phyloP scores from a whole-genome alignment of 1,140 invertebrate genomes.

The Aleiodes sp. region DNA sequence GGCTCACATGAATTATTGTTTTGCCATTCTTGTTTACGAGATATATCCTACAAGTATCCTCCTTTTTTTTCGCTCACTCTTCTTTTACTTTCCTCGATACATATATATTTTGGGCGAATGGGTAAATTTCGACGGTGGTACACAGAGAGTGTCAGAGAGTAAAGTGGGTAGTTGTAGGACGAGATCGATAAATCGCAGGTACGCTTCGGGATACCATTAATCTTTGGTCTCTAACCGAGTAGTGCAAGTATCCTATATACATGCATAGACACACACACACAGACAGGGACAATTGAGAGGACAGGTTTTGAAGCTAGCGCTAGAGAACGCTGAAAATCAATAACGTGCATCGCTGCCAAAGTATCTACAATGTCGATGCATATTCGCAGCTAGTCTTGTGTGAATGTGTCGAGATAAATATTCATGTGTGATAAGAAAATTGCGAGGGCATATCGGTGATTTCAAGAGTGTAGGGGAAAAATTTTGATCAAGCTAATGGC shows the following conservation, averaged over 20 bases:
- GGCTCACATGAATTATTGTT: slow-evolving; percentile 8
- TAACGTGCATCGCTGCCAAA: background rate
- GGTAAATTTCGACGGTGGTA: background rate
- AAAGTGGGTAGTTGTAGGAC: slow-evolving; percentile 11
- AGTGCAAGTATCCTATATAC: background rate
- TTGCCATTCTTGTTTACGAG: background rate
- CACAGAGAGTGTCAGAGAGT: background rate
- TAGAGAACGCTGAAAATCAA: slow-evolving; percentile 7
- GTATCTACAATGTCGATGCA: background rate
- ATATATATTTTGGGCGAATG: background rate
- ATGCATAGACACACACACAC: background rate
- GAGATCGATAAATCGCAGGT: slow-evolving; percentile 29
- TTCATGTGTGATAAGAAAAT: too few species aligned
- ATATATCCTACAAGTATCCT: background rate
- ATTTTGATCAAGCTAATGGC: too few species aligned
- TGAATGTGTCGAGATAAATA: too few species aligned
- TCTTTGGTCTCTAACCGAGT: slow-evolving; percentile 18
- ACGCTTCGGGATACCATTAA: slow-evolving; percentile 28
- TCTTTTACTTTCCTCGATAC: background rate
- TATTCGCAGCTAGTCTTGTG: background rate
- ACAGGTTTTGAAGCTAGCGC: background rate
- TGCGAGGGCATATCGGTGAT: too few species aligned
- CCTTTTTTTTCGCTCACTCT: background rate
- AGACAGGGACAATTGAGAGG: background rate
- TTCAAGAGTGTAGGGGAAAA: too few species aligned